Conservation (phyloP, 2,113 vertebrate genomes). For the Motacilla tschutschensis region DNA sequence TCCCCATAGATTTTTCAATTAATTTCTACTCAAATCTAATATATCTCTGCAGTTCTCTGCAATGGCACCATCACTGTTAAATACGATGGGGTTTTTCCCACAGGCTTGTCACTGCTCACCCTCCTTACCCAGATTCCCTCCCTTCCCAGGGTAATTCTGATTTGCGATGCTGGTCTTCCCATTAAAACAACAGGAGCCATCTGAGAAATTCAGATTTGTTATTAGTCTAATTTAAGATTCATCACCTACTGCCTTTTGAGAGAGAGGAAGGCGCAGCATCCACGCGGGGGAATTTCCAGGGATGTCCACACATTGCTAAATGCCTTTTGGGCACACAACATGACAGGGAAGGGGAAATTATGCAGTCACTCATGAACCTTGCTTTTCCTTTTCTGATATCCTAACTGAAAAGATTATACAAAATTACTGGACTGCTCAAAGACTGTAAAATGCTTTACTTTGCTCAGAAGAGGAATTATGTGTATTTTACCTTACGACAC, state of each 20-base stretch:
- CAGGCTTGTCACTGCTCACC: not conserved
- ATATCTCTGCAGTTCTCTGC: not conserved
- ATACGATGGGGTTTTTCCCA: not conserved
- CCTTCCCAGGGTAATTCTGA: not conserved
- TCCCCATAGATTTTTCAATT: not conserved
- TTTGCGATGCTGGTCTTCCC: not conserved
- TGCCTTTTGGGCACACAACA: not conserved
- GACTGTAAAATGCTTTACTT: slow-evolving; percentile 19
- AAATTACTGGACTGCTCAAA: slow-evolving; percentile 39
- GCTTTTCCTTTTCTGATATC: slow-evolving; percentile 3
- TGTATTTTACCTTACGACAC: slow-evolving; percentile 9
- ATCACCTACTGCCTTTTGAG: not conserved
- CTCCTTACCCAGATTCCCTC: not conserved
- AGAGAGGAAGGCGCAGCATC: not conserved
- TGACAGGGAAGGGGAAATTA: not conserved
- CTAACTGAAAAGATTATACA: slow-evolving; percentile 41
- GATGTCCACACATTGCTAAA: not conserved
- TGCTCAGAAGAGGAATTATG: slow-evolving; percentile 25
- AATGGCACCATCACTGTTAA: not conserved
- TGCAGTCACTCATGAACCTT: not conserved
- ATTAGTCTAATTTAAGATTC: not conserved
- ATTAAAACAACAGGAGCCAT: not conserved
- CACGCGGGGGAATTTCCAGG: not conserved
- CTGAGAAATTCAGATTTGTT: not conserved
- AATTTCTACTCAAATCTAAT: not conserved